These are phyloP conservation scores for Agrenia bidenticulata DNA, from an alignment of 2,888 invertebrate genomes.

Conservation along the genomic window DNA sequence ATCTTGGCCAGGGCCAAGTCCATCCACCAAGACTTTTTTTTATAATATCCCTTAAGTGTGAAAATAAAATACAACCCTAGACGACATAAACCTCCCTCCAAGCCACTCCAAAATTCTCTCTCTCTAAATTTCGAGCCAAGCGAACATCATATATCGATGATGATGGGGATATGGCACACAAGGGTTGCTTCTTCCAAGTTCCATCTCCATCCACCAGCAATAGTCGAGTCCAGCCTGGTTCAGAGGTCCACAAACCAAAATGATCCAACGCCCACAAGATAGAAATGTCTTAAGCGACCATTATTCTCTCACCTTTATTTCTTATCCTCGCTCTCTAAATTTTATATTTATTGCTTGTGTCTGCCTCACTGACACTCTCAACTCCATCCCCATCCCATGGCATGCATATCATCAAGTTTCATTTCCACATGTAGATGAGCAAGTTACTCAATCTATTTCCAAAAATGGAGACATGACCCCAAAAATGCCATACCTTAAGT, in stretches of 20 bases:
- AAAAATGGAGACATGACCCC: too few relatives aligned
- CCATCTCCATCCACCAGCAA: not conserved
- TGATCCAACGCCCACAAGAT: not conserved
- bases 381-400: not conserved
- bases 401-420: too few relatives aligned
- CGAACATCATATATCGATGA: not conserved
- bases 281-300: not conserved
- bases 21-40: not conserved
- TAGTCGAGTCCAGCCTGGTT: too few relatives aligned
- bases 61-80: constrained; percentile 9
- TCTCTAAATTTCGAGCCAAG: not conserved
- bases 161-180: not conserved
- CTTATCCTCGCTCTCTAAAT: not conserved
- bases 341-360: constrained; percentile 7
- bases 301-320: constrained; percentile 11
- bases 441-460: too few relatives aligned
- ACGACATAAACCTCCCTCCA: not conserved
- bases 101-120: too few relatives aligned
- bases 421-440: too few relatives aligned
- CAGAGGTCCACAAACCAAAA: not conserved
- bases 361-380: constrained; percentile 1
- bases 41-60: constrained; percentile 5
- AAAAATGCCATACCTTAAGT: too few relatives aligned
- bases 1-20: not conserved
- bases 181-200: not conserved